Evolutionary conservation across 2,113 vertebrate species (phyloP).

Genomic region (Melanerpes formicivorus): DNA sequence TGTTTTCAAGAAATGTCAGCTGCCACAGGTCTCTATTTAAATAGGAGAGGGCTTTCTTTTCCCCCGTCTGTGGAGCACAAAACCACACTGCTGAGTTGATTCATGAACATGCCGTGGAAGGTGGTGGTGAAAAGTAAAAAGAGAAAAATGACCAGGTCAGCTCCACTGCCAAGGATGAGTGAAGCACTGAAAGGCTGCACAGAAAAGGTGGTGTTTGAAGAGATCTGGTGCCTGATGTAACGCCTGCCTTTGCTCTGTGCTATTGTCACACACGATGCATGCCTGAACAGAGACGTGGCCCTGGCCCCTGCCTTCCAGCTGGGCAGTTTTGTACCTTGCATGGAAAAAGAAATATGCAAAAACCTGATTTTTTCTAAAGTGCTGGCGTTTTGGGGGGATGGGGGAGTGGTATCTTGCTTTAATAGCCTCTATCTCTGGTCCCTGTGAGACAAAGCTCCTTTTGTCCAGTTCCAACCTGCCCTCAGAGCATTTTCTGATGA

Average conservation of each 20-base stretch:
- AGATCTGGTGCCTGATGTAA: slow-evolving; percentile 31
- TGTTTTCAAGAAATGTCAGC: slow-evolving; percentile 62
- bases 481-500: not conserved
- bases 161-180: slow-evolving; percentile 36
- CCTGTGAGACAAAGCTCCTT: not conserved
- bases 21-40: slow-evolving; percentile 45
- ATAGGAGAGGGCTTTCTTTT: not conserved
- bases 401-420: not conserved
- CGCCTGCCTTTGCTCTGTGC: not conserved
- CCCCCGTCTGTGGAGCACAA: slow-evolving; percentile 16
- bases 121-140: slow-evolving; percentile 1
- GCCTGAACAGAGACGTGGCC: not conserved
- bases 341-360: not conserved
- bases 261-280: not conserved
- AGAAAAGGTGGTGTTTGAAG: slow-evolving; percentile 39
- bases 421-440: not conserved
- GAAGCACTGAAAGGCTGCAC: slow-evolving; percentile 32
- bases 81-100: slow-evolving; percentile 59
- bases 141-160: slow-evolving; percentile 57
- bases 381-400: too few relatives aligned
- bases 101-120: slow-evolving; percentile 46
- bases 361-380: not conserved
- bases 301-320: not conserved
- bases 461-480: not conserved
- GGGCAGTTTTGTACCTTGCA: not conserved